Conservation (phyloP, 2,888 invertebrate species). For the Machimus rusticus region DNA sequence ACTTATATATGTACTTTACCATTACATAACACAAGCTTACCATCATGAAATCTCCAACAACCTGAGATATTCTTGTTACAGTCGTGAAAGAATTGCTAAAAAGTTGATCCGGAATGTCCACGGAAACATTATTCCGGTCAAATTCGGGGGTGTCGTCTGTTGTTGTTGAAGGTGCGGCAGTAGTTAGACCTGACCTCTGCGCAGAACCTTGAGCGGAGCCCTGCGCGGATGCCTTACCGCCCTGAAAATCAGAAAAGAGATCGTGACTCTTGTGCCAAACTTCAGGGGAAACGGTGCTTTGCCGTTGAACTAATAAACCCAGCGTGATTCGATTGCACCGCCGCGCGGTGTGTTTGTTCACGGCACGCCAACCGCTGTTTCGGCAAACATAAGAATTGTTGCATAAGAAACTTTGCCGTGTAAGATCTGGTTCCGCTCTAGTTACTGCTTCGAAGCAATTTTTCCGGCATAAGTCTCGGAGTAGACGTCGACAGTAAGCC, state of each 20-base stretch:
- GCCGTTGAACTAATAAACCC: constrained; percentile 15
- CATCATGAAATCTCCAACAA: constrained; percentile 68
- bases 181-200: neutral
- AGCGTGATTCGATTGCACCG: neutral
- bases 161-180: constrained; percentile 24
- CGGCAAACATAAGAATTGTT: neutral
- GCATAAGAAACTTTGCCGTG: neutral
- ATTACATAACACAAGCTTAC: constrained; percentile 60
- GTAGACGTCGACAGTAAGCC: neutral
- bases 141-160: constrained; percentile 64
- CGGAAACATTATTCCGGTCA: constrained; percentile 65
- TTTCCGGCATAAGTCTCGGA: neutral
- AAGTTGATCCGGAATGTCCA: constrained; percentile 68
- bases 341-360: neutral
- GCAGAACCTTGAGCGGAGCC: constrained; percentile 43
- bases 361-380: neutral
- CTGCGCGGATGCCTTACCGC: constrained; percentile 45
- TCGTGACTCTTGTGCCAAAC: neutral
- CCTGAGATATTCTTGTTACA: constrained; percentile 68
- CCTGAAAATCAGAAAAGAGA: constrained; percentile 38
- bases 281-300: neutral
- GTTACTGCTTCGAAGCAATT: neutral
- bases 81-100: constrained; percentile 69
- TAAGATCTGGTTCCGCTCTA: constrained; percentile 14
- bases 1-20: neutral